Conservation (phyloP, 1,140 invertebrate genomes). For the Ylistrum balloti region DNA sequence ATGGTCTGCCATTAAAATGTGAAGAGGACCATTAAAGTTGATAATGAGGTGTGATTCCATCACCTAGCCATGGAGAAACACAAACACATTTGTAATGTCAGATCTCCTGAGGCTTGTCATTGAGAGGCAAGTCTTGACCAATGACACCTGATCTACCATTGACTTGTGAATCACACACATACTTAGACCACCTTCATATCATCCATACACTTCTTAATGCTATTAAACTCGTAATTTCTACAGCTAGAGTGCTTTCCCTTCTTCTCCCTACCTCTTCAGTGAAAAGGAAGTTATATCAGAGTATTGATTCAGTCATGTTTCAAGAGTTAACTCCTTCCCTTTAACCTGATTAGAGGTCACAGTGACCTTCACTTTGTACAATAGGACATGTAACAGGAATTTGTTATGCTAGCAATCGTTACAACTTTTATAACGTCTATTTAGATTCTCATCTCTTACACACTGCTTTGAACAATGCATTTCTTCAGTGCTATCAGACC, state of each 20-base stretch:
- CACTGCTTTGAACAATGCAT: neutral
- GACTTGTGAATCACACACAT: neutral
- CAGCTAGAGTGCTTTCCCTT: neutral
- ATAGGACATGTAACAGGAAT: neutral
- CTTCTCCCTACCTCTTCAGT: neutral
- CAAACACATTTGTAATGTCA: constrained; percentile 39
- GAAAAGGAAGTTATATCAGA: neutral
- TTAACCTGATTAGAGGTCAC: neutral
- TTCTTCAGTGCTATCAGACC: neutral
- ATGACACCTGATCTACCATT: neutral
- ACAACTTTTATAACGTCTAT: neutral
- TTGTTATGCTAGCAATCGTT: neutral
- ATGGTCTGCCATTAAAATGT: neutral
- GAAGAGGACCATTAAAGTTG: constrained; percentile 29
- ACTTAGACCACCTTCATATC: neutral
- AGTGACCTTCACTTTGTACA: neutral
- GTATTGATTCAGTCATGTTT: constrained; percentile 30
- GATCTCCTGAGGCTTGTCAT: neutral
- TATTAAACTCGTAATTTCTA: neutral
- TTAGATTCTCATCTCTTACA: neutral
- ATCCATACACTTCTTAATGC: neutral
- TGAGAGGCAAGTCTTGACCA: neutral
- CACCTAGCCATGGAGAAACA: neutral
- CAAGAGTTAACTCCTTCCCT: neutral
- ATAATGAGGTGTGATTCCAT: constrained; percentile 34